These are phyloP conservation scores for Oreortyx pictus DNA, from an alignment of 2,797 vertebrate species.

Conservation along the genomic window DNA sequence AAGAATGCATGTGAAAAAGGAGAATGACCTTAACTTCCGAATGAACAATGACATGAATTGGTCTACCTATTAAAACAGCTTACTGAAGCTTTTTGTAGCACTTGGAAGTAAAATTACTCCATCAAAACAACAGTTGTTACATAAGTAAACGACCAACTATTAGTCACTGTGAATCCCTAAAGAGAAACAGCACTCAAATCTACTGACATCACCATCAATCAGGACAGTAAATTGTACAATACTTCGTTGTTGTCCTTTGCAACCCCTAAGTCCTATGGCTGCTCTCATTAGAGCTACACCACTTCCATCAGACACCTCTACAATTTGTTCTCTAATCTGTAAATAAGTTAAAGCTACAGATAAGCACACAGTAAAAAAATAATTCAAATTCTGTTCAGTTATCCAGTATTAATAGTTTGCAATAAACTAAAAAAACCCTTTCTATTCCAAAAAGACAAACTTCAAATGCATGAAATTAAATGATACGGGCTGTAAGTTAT, in stretches of 20 bases:
- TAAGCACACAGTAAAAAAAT: neutral
- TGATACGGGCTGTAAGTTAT: neutral
- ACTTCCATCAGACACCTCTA: neutral
- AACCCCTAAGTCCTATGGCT: slow-evolving; percentile 16
- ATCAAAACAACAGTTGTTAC: slow-evolving; percentile 83
- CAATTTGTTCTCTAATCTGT: neutral
- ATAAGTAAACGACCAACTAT: slow-evolving; percentile 82
- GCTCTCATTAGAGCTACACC: neutral
- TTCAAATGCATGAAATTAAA: neutral
- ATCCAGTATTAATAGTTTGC: neutral
- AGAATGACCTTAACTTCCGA: slow-evolving; percentile 82
- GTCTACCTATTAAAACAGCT: slow-evolving; percentile 88
- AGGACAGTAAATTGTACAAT: slow-evolving; percentile 70
- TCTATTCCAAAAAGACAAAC: neutral
- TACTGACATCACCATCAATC: slow-evolving; percentile 80
- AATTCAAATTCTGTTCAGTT: neutral
- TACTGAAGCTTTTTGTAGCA: slow-evolving; percentile 83
- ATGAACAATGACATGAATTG: slow-evolving; percentile 80
- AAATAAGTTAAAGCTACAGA: neutral
- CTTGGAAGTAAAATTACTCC: slow-evolving; percentile 85
- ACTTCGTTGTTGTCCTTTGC: slow-evolving; percentile 29
- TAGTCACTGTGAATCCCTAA: slow-evolving; percentile 80
- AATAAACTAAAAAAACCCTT: neutral
- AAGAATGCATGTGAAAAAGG: slow-evolving; percentile 81
- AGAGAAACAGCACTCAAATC: slow-evolving; percentile 70